phyloP scores from a whole-genome alignment of 2,888 invertebrate species.

The Patella pellucida region DNA sequence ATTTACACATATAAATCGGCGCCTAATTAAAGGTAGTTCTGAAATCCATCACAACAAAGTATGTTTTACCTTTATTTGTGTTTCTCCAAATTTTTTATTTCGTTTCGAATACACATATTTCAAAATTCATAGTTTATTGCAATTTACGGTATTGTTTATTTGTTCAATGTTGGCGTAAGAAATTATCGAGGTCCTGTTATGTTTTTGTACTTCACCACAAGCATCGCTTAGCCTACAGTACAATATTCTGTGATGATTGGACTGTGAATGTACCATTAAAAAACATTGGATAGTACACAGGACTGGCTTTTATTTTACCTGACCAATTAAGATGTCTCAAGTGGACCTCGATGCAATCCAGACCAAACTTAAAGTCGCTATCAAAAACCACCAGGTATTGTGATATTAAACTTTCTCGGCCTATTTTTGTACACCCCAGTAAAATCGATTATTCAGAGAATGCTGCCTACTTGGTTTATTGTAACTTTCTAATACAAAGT shows the following conservation, averaged over 20 bases:
- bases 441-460: conserved; percentile 27
- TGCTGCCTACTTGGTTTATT: conserved; percentile 20
- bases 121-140: no score
- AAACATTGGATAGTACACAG: no score
- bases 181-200: conserved; percentile 16
- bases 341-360: conserved; percentile 63
- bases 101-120: no score
- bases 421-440: conserved; percentile 22
- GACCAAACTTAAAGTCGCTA: conserved; percentile 63
- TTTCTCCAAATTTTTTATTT: no score
- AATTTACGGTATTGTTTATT: no score
- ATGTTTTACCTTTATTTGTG: no score
- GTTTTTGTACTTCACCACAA: conserved; percentile 23
- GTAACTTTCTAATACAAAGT: conserved; percentile 30
- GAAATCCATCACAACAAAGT: no score
- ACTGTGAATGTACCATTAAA: no score
- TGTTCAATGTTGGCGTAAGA: conserved; percentile 16
- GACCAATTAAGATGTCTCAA: conserved; percentile 46
- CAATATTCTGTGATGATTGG: conserved; percentile 1
- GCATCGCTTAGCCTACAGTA: background rate
- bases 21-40: no score
- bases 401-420: conserved; percentile 34
- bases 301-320: no score
- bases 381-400: conserved; percentile 68
- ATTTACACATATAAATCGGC: no score